Evolutionary conservation across 2,797 vertebrate species (phyloP).

Genomic region (Melanotaenia maccullochi): DNA sequence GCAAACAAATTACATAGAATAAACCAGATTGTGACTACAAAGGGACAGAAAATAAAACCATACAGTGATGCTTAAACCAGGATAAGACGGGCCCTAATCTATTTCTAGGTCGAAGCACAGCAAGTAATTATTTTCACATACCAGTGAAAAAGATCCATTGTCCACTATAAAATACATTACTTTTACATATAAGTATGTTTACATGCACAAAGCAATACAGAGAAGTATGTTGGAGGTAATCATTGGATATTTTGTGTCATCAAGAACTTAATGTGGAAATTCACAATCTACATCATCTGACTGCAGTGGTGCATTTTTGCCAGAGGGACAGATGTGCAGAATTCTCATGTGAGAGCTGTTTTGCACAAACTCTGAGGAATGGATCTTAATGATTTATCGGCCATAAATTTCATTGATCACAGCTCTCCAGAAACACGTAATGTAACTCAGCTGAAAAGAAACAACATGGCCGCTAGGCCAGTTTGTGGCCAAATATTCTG

Average conservation of each 20-base stretch:
- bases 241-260: constrained; percentile 21
- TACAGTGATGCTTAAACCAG: constrained; percentile 21
- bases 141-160: no score
- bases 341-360: constrained; percentile 17
- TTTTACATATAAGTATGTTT: neutral
- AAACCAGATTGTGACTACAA: neutral
- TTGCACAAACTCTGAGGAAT: constrained; percentile 27
- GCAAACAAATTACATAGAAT: neutral
- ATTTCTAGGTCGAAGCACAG: no score
- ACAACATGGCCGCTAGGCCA: constrained; percentile 45
- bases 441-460: constrained; percentile 57
- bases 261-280: constrained; percentile 45
- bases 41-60: constrained; percentile 21
- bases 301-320: constrained; percentile 14
- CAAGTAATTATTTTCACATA: no score
- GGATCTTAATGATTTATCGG: constrained; percentile 53
- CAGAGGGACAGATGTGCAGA: constrained; percentile 15
- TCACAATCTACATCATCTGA: constrained; percentile 29
- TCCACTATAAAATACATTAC: no score
- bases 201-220: neutral
- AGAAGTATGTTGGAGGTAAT: constrained; percentile 13
- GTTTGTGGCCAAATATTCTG: constrained; percentile 71
- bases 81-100: constrained; percentile 23
- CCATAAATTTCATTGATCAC: constrained; percentile 63
- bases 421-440: constrained; percentile 49